Conservation (phyloP, 2,797 vertebrate genomes). For the Fratercula arctica region DNA sequence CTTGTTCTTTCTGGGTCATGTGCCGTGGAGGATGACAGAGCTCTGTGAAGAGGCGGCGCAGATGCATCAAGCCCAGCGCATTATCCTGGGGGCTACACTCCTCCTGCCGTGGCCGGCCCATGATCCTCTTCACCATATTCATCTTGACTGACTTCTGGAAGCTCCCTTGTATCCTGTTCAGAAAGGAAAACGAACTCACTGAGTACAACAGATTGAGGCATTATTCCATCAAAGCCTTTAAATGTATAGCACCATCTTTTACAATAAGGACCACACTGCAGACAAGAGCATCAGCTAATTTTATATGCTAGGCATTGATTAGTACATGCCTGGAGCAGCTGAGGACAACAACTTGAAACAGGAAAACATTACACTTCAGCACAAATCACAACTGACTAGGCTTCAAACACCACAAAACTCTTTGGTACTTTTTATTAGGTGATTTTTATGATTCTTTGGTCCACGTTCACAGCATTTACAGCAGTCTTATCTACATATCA, state of each 20-base stretch:
- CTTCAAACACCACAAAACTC: not conserved
- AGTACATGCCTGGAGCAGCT: not conserved
- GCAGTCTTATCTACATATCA: not conserved
- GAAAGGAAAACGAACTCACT: not conserved
- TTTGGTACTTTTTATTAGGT: not conserved
- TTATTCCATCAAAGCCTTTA: not conserved
- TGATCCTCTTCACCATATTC: slow-evolving; percentile 99
- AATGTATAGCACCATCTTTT: not conserved
- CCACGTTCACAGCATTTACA: not conserved
- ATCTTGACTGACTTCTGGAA: slow-evolving; percentile 89
- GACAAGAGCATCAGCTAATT: not conserved
- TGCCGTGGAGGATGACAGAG: slow-evolving; percentile 96
- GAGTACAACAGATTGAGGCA: not conserved
- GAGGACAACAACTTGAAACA: not conserved
- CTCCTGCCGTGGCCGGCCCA: slow-evolving; percentile 97
- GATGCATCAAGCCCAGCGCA: slow-evolving; percentile 94
- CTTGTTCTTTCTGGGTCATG: slow-evolving; percentile 99
- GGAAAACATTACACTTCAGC: not conserved
- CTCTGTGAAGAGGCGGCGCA: slow-evolving; percentile 96
- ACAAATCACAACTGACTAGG: not conserved
- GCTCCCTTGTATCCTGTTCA: slow-evolving; percentile 81
- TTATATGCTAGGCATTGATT: not conserved
- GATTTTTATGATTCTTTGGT: not conserved
- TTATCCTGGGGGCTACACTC: slow-evolving; percentile 99
- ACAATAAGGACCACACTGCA: not conserved